phyloP scores from a whole-genome alignment of 2,888 invertebrate species.

The Eilema griseolum region DNA sequence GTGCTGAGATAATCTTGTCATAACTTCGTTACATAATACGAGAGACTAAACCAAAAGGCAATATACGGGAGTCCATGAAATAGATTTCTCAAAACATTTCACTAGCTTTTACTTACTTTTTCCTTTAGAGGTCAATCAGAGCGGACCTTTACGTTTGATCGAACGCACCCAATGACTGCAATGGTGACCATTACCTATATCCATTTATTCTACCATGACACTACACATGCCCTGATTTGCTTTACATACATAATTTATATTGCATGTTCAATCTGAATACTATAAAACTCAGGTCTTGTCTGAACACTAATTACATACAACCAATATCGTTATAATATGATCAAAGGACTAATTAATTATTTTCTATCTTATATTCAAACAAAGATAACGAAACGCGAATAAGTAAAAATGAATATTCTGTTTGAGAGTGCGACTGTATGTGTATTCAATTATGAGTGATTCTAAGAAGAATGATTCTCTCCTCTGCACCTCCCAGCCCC shows the following conservation, averaged over 20 bases:
- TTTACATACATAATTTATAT: slow-evolving; percentile 65
- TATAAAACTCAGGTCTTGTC: neutral
- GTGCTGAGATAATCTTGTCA: slow-evolving; percentile 51
- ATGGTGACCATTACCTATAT: slow-evolving; percentile 80
- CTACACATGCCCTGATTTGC: slow-evolving; percentile 75
- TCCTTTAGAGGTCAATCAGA: slow-evolving; percentile 66
- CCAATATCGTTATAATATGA: slow-evolving; percentile 11
- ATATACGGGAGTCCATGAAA: slow-evolving; percentile 55
- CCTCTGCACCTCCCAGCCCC: slow-evolving; percentile 19
- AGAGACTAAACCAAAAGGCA: slow-evolving; percentile 57
- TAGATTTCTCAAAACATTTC: slow-evolving; percentile 62
- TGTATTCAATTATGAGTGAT: slow-evolving; percentile 47
- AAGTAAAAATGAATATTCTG: slow-evolving; percentile 41
- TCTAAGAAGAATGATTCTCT: slow-evolving; percentile 45
- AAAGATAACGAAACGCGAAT: slow-evolving; percentile 33
- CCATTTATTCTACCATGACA: slow-evolving; percentile 77
- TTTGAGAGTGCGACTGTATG: slow-evolving; percentile 31
- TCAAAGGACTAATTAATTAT: slow-evolving; percentile 28
- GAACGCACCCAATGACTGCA: slow-evolving; percentile 79
- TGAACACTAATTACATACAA: neutral
- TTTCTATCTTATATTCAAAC: slow-evolving; percentile 23
- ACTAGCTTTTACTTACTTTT: slow-evolving; percentile 66
- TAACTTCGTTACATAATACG: slow-evolving; percentile 35
- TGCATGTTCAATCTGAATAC: slow-evolving; percentile 20
- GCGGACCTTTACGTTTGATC: slow-evolving; percentile 74